These are phyloP conservation scores for Pogonomyrmex californicus DNA, from an alignment of 1,140 invertebrate species.

Conservation along the genomic window DNA sequence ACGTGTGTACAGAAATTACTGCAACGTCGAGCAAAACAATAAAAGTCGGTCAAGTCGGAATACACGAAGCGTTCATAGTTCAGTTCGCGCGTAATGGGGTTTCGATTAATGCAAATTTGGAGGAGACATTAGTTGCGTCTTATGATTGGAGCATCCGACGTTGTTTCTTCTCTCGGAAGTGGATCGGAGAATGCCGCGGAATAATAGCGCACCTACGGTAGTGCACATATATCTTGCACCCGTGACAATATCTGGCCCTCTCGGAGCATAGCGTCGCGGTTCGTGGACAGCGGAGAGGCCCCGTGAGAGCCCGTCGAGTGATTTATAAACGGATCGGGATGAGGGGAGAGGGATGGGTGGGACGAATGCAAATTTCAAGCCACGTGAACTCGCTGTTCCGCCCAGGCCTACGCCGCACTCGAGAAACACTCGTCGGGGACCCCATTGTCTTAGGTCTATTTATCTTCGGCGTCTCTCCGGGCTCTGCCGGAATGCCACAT, in stretches of 20 bases:
- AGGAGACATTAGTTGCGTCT: background rate
- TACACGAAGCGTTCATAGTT: background rate
- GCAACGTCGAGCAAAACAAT: background rate
- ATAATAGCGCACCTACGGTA: slow-evolving; percentile 59
- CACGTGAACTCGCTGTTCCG: slow-evolving; percentile 77
- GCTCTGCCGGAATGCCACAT: slow-evolving; percentile 63
- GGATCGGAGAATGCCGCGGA: background rate
- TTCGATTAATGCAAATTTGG: slow-evolving; percentile 10
- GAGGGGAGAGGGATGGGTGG: slow-evolving; percentile 57
- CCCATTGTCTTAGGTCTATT: slow-evolving; percentile 81
- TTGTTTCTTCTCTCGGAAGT: background rate
- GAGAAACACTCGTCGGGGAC: slow-evolving; percentile 31
- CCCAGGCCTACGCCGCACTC: slow-evolving; percentile 58
- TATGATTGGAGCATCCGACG: slow-evolving; percentile 11
- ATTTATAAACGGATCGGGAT: slow-evolving; percentile 78
- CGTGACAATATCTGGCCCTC: slow-evolving; percentile 55
- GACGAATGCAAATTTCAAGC: slow-evolving; percentile 81
- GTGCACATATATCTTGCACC: slow-evolving; percentile 49
- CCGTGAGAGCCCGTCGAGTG: slow-evolving; percentile 68
- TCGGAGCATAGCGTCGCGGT: slow-evolving; percentile 24
- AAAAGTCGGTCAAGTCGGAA: background rate
- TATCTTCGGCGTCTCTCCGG: slow-evolving; percentile 72
- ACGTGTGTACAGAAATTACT: background rate
- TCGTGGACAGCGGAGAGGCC: slow-evolving; percentile 47
- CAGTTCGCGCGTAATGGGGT: background rate